Evolutionary conservation across 2,797 vertebrate species (phyloP).

Genomic region (Xenops minutus): DNA sequence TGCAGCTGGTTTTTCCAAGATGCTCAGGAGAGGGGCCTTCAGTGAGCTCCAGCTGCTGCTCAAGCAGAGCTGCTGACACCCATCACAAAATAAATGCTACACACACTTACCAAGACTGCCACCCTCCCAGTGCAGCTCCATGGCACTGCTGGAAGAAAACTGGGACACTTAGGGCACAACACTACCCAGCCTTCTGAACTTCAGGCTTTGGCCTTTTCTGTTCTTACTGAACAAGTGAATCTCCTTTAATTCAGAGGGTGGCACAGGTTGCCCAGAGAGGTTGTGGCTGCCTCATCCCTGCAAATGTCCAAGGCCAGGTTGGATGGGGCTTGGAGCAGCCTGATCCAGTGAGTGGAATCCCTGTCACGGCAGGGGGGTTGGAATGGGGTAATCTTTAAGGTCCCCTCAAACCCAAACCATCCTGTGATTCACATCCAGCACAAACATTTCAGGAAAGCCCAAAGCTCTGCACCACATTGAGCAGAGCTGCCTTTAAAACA

Average conservation of each 20-base stretch:
- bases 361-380: not conserved
- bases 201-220: not conserved
- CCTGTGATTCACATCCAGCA: not conserved
- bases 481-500: slow-evolving; percentile 19
- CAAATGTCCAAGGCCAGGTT: not conserved
- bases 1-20: not conserved
- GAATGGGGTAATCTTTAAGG: not conserved
- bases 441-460: not conserved
- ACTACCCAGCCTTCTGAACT: not conserved
- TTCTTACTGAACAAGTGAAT: not conserved
- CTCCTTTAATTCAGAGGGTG: not conserved
- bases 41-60: not conserved
- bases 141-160: not conserved
- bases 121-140: not conserved
- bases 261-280: not conserved
- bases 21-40: not conserved
- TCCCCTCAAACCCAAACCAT: not conserved
- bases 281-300: not conserved
- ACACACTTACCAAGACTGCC: not conserved
- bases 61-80: rapidly evolving
- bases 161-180: not conserved
- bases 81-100: not conserved
- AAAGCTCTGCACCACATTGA: not conserved
- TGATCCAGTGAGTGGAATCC: not conserved
- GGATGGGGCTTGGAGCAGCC: not conserved